Evolutionary conservation across 2,797 vertebrate species (phyloP).

Genomic region (Huso huso): DNA sequence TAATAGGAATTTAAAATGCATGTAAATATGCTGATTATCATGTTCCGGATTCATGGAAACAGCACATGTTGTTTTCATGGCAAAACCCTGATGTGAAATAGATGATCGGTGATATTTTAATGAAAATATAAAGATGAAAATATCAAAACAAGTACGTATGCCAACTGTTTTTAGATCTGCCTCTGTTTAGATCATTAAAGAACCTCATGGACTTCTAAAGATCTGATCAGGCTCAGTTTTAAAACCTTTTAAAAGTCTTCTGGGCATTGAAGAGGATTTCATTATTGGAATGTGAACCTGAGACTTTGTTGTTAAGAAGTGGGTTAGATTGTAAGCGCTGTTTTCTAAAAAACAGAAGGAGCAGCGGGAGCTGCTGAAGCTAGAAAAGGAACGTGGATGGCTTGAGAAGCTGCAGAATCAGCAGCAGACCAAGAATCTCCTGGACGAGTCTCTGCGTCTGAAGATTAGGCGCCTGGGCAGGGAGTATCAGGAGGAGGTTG

Average conservation of each 20-base stretch:
- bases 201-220: too few species aligned
- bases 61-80: too few species aligned
- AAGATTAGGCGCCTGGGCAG: constrained; percentile 54
- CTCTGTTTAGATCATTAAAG: too few species aligned
- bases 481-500: constrained; percentile 62
- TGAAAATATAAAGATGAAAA: too few species aligned
- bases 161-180: too few species aligned
- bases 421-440: constrained; percentile 34
- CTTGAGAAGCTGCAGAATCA: constrained; percentile 43
- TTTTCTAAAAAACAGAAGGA: constrained; percentile 46
- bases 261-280: neutral
- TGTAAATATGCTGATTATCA: too few species aligned
- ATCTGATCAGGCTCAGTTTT: neutral
- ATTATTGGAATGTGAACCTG: neutral
- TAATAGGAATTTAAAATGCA: too few species aligned
- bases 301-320: neutral
- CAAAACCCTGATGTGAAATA: too few species aligned
- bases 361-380: constrained; percentile 42
- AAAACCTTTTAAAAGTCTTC: neutral
- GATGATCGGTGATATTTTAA: too few species aligned
- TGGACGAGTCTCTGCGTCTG: constrained; percentile 53
- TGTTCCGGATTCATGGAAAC: too few species aligned
- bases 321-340: neutral
- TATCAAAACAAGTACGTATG: too few species aligned
- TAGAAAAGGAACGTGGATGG: constrained; percentile 53